phyloP scores from a whole-genome alignment of 1,140 invertebrate genomes.

The Eurosta solidaginis region DNA sequence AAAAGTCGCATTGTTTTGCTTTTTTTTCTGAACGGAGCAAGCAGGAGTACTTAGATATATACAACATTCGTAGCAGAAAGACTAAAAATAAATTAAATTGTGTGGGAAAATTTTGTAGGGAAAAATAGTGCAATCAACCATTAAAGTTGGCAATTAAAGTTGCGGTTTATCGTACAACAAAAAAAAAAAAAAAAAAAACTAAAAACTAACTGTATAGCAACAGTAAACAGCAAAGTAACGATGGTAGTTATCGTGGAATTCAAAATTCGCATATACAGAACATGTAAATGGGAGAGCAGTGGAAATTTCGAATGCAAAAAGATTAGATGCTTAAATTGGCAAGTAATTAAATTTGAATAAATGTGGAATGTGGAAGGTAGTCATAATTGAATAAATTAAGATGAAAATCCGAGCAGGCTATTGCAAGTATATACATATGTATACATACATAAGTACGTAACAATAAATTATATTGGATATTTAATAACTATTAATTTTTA shows the following conservation, averaged over 20 bases:
- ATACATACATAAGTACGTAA: too few species aligned
- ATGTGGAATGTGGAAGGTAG: too few species aligned
- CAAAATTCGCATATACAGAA: neutral
- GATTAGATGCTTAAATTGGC: too few species aligned
- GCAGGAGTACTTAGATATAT: too few species aligned
- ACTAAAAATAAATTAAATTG: conserved; percentile 5
- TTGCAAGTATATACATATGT: too few species aligned
- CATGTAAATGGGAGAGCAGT: neutral
- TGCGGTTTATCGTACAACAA: neutral
- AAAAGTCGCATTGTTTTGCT: neutral
- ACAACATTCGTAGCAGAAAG: too few species aligned
- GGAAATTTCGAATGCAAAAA: neutral
- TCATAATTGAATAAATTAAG: too few species aligned
- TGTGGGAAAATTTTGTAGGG: neutral
- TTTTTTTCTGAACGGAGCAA: neutral
- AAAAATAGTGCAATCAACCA: neutral
- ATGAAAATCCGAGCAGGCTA: too few species aligned
- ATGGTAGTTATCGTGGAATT: neutral
- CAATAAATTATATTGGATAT: too few species aligned
- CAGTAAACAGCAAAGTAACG: neutral
- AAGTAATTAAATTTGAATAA: neutral
- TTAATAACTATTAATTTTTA: too few species aligned
- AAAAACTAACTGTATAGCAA: neutral
- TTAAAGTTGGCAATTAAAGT: neutral
- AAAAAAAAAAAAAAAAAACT: neutral